Evolutionary conservation across 92 coral and sea anemone species (phyloP).

Genomic region (Zoanthus sansibaricus): DNA sequence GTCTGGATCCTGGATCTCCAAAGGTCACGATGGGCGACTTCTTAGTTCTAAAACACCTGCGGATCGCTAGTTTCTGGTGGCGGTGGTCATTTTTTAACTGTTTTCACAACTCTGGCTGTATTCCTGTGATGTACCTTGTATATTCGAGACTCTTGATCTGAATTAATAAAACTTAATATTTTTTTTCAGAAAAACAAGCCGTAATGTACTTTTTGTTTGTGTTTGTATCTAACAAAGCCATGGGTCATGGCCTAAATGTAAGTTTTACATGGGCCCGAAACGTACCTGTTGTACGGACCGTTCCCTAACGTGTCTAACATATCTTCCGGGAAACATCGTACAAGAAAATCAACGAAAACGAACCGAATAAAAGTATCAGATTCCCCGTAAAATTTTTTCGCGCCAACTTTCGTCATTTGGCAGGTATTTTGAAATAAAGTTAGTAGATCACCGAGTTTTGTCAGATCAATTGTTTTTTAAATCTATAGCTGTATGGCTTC

Average conservation of each 20-base stretch:
- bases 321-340: too few relatives aligned
- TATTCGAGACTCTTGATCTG: not conserved
- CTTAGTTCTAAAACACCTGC: not conserved
- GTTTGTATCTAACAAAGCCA: not conserved
- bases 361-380: too few relatives aligned
- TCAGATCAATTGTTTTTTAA: not conserved
- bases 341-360: too few relatives aligned
- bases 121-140: not conserved
- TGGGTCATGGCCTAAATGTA: too few relatives aligned
- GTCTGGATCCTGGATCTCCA: not conserved
- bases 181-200: not conserved
- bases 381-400: not conserved
- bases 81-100: not conserved
- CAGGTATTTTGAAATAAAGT: conserved; percentile 6
- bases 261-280: too few relatives aligned
- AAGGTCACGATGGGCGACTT: not conserved
- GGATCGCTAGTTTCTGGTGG: too few relatives aligned
- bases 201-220: not conserved
- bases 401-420: conserved; percentile 21
- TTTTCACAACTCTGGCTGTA: not conserved
- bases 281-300: too few relatives aligned
- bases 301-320: too few relatives aligned
- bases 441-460: conserved; percentile 16
- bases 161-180: not conserved
- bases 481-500: too few relatives aligned